Conservation (phyloP, 2,113 vertebrate genomes). For the Lepidiolamprologus cunningtoni region DNA sequence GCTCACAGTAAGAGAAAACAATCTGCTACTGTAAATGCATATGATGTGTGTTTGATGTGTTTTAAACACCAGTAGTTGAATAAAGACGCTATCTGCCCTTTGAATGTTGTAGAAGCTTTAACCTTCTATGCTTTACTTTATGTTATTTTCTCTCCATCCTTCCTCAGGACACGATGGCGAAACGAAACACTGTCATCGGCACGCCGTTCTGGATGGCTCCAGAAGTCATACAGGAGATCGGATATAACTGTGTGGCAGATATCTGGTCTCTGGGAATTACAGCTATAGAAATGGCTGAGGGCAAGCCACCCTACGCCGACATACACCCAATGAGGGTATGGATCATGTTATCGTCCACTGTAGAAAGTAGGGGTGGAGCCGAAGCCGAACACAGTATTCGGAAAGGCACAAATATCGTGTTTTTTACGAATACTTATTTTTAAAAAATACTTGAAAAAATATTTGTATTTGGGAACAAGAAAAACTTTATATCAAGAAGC, state of each 20-base stretch:
- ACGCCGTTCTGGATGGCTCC: slow-evolving; percentile 98
- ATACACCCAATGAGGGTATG: slow-evolving; percentile 95
- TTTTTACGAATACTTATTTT: rapidly evolving
- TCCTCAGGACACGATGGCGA: slow-evolving; percentile 92
- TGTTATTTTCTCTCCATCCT: not conserved
- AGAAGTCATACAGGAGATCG: slow-evolving; percentile 95
- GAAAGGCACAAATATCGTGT: not conserved
- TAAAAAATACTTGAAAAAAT: not conserved
- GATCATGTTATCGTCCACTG: rapidly evolving
- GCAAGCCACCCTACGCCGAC: slow-evolving; percentile 91
- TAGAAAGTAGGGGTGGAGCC: not conserved
- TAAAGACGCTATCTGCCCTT: not conserved
- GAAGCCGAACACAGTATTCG: rapidly evolving
- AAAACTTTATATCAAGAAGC: rapidly evolving
- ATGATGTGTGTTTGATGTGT: not conserved
- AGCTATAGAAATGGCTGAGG: slow-evolving; percentile 94
- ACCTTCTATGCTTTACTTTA: rapidly evolving
- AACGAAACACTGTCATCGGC: slow-evolving; percentile 92
- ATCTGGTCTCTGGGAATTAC: slow-evolving; percentile 96
- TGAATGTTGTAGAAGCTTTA: not conserved
- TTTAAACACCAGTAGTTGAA: not conserved
- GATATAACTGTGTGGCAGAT: slow-evolving; percentile 93
- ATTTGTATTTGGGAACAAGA: rapidly evolving
- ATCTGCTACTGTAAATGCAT: no score
- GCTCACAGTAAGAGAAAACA: slow-evolving; percentile 75